Percentiles rank a stretch among this genome's conserved stretches.
Conservation (phyloP, 2,888 invertebrate species). For the Drosophila pseudotalamancana region DNA sequence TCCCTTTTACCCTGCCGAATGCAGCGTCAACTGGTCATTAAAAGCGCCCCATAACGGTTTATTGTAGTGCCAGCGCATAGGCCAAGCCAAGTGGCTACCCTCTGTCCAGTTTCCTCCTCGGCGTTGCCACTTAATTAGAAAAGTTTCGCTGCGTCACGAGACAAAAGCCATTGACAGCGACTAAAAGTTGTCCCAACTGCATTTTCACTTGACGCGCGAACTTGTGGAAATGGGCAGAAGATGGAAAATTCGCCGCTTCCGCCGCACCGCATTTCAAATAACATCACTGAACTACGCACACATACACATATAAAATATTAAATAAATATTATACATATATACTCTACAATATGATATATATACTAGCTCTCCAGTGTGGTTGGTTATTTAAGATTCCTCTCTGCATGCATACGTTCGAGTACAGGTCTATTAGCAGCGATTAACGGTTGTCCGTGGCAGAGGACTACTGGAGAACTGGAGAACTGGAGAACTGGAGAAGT, state of each 20-base stretch:
- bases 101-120: conserved; percentile 21
- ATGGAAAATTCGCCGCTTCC: not conserved
- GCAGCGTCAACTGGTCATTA: conserved; percentile 74
- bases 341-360: no score
- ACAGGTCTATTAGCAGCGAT: conserved; percentile 48
- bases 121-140: conserved; percentile 79
- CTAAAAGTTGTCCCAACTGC: conserved; percentile 63
- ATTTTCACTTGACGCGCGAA: conserved; percentile 34
- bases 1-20: conserved; percentile 26
- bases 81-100: conserved; percentile 60
- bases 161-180: conserved; percentile 75
- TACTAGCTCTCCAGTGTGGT: no score
- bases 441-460: conserved; percentile 36
- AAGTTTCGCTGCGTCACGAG: conserved; percentile 73
- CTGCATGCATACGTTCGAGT: conserved; percentile 6
- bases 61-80: conserved; percentile 74
- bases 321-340: not conserved
- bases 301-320: no score
- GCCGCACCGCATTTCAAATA: not conserved
- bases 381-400: not conserved
- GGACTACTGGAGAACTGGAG: conserved; percentile 14
- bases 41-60: conserved; percentile 73
- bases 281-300: not conserved
- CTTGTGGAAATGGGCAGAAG: not conserved
- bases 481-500: conserved; percentile 23